Evolutionary conservation across 2,888 invertebrate genomes (phyloP).

Genomic region (Vannuccia rotundouncinata): DNA sequence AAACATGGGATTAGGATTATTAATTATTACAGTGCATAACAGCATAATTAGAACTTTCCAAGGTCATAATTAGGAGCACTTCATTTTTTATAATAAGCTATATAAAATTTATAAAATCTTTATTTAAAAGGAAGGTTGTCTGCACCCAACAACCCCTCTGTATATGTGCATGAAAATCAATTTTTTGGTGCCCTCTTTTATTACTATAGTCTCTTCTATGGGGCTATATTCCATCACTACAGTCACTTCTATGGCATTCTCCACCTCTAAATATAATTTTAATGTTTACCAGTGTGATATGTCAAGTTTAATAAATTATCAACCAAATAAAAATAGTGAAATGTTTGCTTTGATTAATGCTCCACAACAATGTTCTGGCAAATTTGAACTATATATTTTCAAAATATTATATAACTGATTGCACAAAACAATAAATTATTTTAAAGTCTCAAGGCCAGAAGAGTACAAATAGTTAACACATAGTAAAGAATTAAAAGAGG

Average conservation of each 20-base stretch:
- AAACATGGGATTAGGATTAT: too few species aligned
- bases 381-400: neutral
- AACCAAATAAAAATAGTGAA: constrained; percentile 21
- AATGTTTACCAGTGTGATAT: neutral
- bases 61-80: too few species aligned
- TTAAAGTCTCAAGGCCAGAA: neutral
- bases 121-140: too few species aligned
- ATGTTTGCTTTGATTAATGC: neutral
- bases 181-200: neutral
- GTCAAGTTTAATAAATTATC: constrained; percentile 7
- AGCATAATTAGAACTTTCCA: too few species aligned
- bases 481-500: neutral
- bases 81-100: too few species aligned
- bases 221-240: neutral
- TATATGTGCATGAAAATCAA: too few species aligned
- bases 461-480: neutral
- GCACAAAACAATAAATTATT: neutral
- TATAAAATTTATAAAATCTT: too few species aligned
- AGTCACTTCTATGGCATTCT: neutral
- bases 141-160: too few species aligned
- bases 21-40: too few species aligned
- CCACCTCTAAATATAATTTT: neutral
- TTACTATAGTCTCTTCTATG: constrained; percentile 2
- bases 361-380: neutral
- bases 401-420: neutral